phyloP scores from a whole-genome alignment of 2,113 vertebrate species.

The Dasypus novemcinctus region DNA sequence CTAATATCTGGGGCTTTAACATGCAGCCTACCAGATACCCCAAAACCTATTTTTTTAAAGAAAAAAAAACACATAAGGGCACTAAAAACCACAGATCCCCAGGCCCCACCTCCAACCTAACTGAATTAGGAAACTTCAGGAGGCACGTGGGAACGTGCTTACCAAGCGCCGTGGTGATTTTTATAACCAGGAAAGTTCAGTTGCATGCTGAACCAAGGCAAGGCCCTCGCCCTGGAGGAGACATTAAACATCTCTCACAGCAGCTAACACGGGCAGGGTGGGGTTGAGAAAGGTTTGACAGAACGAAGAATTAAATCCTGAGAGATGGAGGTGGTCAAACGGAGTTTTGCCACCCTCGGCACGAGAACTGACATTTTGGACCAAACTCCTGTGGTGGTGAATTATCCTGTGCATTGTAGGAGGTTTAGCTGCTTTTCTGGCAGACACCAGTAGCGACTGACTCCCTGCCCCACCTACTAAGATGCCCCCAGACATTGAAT shows the following conservation, averaged over 20 bases:
- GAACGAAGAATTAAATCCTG: too few species aligned
- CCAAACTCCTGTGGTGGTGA: background rate
- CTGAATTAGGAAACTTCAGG: background rate
- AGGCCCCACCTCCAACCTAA: background rate
- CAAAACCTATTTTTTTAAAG: background rate
- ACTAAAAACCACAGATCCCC: background rate
- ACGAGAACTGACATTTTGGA: rapidly evolving
- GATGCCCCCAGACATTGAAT: too few species aligned
- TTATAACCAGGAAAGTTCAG: background rate
- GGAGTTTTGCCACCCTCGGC: background rate
- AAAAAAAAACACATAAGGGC: background rate
- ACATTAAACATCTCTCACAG: too few species aligned
- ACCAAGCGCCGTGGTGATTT: background rate
- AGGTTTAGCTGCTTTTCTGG: too few species aligned
- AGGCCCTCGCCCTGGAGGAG: background rate
- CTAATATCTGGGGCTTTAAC: background rate
- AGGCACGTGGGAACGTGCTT: background rate
- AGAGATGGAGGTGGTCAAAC: background rate
- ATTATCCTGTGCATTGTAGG: too few species aligned
- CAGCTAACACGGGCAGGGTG: background rate
- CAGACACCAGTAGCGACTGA: too few species aligned
- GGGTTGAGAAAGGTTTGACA: background rate
- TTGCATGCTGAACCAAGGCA: background rate
- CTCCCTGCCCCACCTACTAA: too few species aligned
- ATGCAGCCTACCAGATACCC: background rate